Evolutionary conservation across 2,113 vertebrate species (phyloP).

Genomic region (Leucopternis melanops): DNA sequence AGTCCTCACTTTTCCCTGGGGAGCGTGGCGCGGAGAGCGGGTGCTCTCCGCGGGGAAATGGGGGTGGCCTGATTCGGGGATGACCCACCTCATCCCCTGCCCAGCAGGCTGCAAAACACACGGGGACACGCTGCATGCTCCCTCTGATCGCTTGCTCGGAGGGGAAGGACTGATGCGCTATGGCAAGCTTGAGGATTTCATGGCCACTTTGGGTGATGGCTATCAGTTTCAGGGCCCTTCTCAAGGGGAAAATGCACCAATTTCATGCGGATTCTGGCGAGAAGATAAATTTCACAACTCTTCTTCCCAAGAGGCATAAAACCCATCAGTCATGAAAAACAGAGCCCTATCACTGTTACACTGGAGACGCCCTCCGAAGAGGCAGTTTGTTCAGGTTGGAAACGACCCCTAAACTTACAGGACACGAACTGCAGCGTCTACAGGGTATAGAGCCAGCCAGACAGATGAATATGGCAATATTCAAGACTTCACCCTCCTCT

Average conservation of each 20-base stretch:
- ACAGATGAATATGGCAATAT: neutral
- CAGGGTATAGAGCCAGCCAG: neutral
- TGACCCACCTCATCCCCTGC: neutral
- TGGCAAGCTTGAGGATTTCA: neutral
- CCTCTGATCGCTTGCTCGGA: rapidly evolving
- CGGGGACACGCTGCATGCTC: neutral
- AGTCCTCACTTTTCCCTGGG: neutral
- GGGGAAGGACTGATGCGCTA: neutral
- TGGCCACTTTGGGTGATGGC: neutral
- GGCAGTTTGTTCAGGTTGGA: neutral
- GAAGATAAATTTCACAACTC: neutral
- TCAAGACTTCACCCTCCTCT: neutral
- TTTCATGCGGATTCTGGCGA: neutral
- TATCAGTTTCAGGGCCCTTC: neutral
- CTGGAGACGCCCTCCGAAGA: neutral
- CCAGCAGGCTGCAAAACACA: neutral
- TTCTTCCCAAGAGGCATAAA: neutral
- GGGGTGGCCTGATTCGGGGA: neutral
- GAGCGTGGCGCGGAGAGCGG: rapidly evolving
- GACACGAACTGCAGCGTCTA: neutral
- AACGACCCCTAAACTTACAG: neutral
- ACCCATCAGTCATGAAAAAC: neutral
- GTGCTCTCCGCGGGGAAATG: neutral
- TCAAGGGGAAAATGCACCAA: neutral
- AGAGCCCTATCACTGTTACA: neutral